A percentile compares a stretch with the other conserved stretches of the same genome.
phyloP scores from a whole-genome alignment of 2,888 invertebrate species.

The Heteromyza rotundicornis region DNA sequence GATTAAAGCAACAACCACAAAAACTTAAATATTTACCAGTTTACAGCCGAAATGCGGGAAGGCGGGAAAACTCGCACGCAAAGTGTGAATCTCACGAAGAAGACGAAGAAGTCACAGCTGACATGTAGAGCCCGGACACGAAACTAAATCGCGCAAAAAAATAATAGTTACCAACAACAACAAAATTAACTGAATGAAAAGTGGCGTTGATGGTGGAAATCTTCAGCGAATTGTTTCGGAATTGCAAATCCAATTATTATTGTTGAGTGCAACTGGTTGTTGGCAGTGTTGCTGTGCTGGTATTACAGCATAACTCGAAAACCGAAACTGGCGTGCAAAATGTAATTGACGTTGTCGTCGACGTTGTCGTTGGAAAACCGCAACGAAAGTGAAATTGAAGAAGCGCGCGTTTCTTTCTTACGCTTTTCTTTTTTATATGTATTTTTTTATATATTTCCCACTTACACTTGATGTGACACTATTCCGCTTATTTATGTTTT shows the following conservation, averaged over 20 bases:
- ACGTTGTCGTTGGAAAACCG: constrained; percentile 31
- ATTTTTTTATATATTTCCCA: neutral
- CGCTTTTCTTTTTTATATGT: no score
- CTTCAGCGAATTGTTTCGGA: no score
- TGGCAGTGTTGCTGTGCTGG: constrained; percentile 35
- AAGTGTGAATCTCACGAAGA: neutral
- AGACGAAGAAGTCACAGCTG: neutral
- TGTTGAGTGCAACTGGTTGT: constrained; percentile 5
- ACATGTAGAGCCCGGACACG: no score
- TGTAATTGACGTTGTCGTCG: constrained; percentile 16
- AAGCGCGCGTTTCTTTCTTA: constrained; percentile 20
- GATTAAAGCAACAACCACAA: neutral
- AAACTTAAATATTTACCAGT: neutral
- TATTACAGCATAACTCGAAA: constrained; percentile 44
- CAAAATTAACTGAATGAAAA: neutral
- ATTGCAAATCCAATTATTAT: no score
- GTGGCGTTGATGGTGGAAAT: neutral
- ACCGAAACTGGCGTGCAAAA: constrained; percentile 19
- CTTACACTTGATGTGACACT: neutral
- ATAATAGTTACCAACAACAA: neutral
- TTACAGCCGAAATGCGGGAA: neutral
- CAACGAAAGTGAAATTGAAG: constrained; percentile 51
- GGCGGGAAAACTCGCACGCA: neutral
- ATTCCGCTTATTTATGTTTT: neutral
- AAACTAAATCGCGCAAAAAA: neutral